Evolutionary conservation across 2,113 vertebrate species (phyloP).

Genomic region (Xiphophorus couchianus): DNA sequence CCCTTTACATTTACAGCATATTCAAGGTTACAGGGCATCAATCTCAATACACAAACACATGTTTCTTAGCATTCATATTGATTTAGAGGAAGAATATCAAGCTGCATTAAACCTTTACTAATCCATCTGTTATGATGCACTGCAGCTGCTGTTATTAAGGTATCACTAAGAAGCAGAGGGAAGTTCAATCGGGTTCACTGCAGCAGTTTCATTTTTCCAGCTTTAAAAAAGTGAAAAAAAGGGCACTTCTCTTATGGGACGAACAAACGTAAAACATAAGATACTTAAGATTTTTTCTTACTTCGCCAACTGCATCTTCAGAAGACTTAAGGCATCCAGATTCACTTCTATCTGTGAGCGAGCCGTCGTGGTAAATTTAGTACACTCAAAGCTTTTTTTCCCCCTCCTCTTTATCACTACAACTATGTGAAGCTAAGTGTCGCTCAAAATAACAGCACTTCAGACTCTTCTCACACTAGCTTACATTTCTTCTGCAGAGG

Average conservation of each 20-base stretch:
- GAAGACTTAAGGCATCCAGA: conserved; percentile 47
- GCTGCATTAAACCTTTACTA: conserved; percentile 13
- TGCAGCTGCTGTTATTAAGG: conserved; percentile 26
- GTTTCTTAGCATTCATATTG: conserved; percentile 9
- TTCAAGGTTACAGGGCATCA: conserved; percentile 15
- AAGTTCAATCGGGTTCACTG: conserved; percentile 57
- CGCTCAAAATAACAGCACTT: conserved; percentile 43
- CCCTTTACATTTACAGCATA: conserved; percentile 1
- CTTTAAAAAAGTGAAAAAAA: conserved; percentile 23
- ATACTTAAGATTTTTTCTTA: conserved; percentile 34
- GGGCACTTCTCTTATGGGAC: conserved; percentile 30
- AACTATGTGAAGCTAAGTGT: conserved; percentile 30
- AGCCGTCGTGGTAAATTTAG: conserved; percentile 42
- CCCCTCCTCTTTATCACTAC: conserved; percentile 24
- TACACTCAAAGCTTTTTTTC: conserved; percentile 20
- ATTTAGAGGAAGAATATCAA: background rate
- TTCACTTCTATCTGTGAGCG: conserved; percentile 36
- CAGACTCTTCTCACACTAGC: conserved; percentile 23
- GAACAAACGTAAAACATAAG: conserved; percentile 24
- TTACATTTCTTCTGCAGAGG: conserved; percentile 5
- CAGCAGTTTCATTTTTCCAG: conserved; percentile 33
- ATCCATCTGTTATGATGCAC: conserved; percentile 10
- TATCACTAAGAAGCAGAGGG: conserved; percentile 25
- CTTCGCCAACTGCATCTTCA: conserved; percentile 52
- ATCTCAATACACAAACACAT: conserved; percentile 1